Conservation (phyloP, 2,797 vertebrate species). For the Pseudochromis fuscus region DNA sequence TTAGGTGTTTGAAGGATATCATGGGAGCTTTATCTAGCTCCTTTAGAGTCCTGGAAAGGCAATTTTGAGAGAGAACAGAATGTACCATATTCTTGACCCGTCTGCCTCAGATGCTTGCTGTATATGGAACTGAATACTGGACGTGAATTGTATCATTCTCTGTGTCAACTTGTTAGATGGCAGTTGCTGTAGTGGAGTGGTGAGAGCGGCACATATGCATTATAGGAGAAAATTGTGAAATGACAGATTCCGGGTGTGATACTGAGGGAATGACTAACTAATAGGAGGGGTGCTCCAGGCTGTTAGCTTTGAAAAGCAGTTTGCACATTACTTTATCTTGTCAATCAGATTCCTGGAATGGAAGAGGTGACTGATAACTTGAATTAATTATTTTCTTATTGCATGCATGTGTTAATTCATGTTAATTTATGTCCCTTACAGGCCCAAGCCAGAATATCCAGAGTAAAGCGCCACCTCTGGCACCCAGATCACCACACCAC, state of each 20-base stretch:
- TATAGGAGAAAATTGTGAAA: conserved; percentile 89
- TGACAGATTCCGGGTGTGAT: conserved; percentile 90
- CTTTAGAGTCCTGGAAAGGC: conserved; percentile 66
- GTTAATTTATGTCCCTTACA: conserved; percentile 86
- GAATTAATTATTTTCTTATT: conserved; percentile 88
- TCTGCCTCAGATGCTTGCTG: conserved; percentile 81
- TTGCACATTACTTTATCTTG: conserved; percentile 88
- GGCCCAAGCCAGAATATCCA: conserved; percentile 85
- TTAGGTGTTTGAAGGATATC: conserved; percentile 57
- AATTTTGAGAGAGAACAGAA: conserved; percentile 82
- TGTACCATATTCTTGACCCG: conserved; percentile 86
- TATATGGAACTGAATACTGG: conserved; percentile 84
- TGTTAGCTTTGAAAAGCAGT: conserved; percentile 88
- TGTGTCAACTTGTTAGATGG: conserved; percentile 86
- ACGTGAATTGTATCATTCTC: conserved; percentile 83
- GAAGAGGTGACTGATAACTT: conserved; percentile 87
- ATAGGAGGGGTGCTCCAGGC: conserved; percentile 89
- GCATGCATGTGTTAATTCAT: conserved; percentile 87
- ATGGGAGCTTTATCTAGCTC: conserved; percentile 57
- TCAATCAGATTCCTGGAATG: conserved; percentile 88
- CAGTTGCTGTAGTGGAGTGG: conserved; percentile 85
- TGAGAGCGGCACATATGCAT: conserved; percentile 89
- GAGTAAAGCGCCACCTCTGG: conserved; percentile 86
- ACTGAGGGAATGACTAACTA: conserved; percentile 90
- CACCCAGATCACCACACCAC: conserved; percentile 84